A percentile compares a stretch with the other conserved stretches of the same genome.
Evolutionary conservation across 2,888 invertebrate genomes (phyloP).

Genomic region (Ectemnius continuus): DNA sequence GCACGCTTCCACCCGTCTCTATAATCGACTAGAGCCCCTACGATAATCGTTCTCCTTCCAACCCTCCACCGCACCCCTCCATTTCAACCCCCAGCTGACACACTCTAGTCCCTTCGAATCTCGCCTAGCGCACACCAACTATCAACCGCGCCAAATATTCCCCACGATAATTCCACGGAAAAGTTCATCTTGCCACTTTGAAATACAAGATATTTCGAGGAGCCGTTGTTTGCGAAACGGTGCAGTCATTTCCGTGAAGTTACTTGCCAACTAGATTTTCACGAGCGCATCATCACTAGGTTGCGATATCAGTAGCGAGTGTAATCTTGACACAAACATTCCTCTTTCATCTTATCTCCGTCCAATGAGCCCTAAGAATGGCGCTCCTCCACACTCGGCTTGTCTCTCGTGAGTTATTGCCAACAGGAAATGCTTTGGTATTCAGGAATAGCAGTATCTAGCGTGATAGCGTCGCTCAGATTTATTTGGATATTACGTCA

Average conservation of each 20-base stretch:
- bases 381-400: no score
- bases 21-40: slow-evolving; percentile 5
- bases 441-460: slow-evolving; percentile 12
- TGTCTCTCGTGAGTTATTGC: no score
- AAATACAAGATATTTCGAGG: no score
- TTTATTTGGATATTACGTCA: slow-evolving; percentile 42
- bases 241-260: no score
- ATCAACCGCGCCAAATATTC: slow-evolving; percentile 5
- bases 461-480: slow-evolving; percentile 4
- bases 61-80: not conserved
- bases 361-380: slow-evolving; percentile 1
- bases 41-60: not conserved
- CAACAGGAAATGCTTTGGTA: no score
- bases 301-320: slow-evolving; percentile 22
- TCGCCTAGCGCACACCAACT: no score
- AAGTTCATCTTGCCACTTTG: no score
- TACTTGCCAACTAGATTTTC: not conserved
- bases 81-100: not conserved
- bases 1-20: not conserved
- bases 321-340: slow-evolving; percentile 4
- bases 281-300: slow-evolving; percentile 11
- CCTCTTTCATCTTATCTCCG: slow-evolving; percentile 31
- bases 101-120: not conserved
- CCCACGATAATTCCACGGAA: no score
- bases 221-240: no score